These are phyloP conservation scores for Esperia sulphurella DNA, from an alignment of 2,888 invertebrate species.

Conservation along the genomic window DNA sequence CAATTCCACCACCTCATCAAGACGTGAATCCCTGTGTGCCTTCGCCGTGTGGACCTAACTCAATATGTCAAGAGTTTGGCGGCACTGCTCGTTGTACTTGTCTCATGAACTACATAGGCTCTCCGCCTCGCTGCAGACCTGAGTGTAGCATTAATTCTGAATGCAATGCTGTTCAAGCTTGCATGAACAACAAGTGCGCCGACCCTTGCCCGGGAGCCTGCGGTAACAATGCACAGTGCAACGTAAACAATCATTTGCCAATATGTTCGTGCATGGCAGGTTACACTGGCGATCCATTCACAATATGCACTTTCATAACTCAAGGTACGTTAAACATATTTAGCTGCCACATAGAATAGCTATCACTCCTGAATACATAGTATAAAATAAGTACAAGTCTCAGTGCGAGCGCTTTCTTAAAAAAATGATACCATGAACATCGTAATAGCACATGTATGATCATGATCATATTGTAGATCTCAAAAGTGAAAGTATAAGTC, in stretches of 20 bases:
- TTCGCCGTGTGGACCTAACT: conserved; percentile 89
- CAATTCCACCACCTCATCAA: conserved; percentile 35
- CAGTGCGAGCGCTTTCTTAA: no score
- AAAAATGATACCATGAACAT: no score
- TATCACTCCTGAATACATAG: no score
- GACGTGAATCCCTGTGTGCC: conserved; percentile 83
- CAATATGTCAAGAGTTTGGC: conserved; percentile 83
- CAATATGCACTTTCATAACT: conserved; percentile 53
- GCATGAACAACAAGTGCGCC: conserved; percentile 84
- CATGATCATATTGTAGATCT: no score
- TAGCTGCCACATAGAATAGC: no score
- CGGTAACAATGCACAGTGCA: conserved; percentile 86
- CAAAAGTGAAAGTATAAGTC: no score
- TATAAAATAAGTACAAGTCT: no score
- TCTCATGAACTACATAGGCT: conserved; percentile 84
- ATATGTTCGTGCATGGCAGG: conserved; percentile 83
- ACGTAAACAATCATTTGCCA: conserved; percentile 85
- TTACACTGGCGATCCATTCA: conserved; percentile 87
- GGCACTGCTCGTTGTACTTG: conserved; percentile 85
- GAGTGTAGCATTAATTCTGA: conserved; percentile 86
- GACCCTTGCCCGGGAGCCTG: conserved; percentile 90
- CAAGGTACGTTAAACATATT: conserved; percentile 37
- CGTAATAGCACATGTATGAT: no score
- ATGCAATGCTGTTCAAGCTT: conserved; percentile 83
- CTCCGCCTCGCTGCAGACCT: conserved; percentile 87